Base-by-base conservation (phyloP, 2,888 invertebrate genomes). In the Orthosia gracilis region DNA sequence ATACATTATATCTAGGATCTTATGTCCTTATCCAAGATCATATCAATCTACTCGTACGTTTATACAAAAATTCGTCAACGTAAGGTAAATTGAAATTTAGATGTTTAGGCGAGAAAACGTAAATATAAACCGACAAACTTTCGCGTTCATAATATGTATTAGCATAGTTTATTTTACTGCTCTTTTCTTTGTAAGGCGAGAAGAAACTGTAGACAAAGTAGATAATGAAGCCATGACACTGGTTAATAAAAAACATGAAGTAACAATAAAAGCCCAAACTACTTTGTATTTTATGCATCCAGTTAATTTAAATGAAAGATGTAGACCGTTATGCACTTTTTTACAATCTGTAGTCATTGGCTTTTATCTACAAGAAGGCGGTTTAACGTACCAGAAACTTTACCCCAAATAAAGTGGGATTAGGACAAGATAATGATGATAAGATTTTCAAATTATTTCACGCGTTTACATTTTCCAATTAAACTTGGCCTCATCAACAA, bases 271-370 rank as follows among this genome's bases (percentile, higher is more conserved):
- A 52, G 45, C 18, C 45, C 4, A 12, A 9, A 40, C 40, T 9
- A 63, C 81, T 80, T 64, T 76, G 80, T 76, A 73, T 64, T 79
- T 80, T 73, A 80, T 73, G 26, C 40, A 49, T 54, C 47, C 15
- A 40, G n/a, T 73, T 73, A 40, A 73, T 45, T 57, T 57, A 47
- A 69, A 61, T 52, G 17, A 23, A 45, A 57, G 55, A 50, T 18
- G 23, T 31, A 45, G 13, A 55, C 13, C 21, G 23, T 52, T 17
- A 58, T 73, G 31, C 7, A n/a, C 47, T 11, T 15, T 18, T 52
- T 31, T n/a, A 65, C 40, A 31, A 77, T 40, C 13, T 50, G 67
- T 21, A 50, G 1, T 67, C 18, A 23, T 15, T 12, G 40, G 15
- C 12, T 57, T 49, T 55, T 57, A 21, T 4, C 18, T 13, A 58